Conservation (phyloP, 2,888 invertebrate genomes). For the Eulithis prunata region DNA sequence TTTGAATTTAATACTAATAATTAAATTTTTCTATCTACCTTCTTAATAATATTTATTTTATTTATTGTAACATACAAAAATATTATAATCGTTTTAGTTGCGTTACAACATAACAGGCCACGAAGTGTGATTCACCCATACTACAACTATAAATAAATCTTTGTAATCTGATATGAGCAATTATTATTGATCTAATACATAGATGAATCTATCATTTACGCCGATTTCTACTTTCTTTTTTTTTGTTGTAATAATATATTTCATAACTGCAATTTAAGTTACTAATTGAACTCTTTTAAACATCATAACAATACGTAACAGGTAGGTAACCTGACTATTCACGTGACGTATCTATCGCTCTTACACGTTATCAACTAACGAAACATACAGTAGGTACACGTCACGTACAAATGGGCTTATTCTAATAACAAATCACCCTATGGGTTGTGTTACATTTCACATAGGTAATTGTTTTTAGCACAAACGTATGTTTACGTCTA, state of each 20-base stretch:
- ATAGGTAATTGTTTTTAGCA: not conserved
- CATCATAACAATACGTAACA: slow-evolving; percentile 10
- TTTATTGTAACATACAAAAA: slow-evolving; percentile 20
- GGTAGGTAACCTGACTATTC: slow-evolving; percentile 3
- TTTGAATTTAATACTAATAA: slow-evolving; percentile 5
- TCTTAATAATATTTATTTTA: slow-evolving; percentile 4
- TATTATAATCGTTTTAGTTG: slow-evolving; percentile 28
- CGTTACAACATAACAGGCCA: slow-evolving; percentile 18
- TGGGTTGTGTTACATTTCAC: not conserved
- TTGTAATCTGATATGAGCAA: slow-evolving; percentile 19
- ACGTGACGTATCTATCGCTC: not conserved
- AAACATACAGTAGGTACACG: not conserved
- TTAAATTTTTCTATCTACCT: not conserved
- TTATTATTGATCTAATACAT: not conserved
- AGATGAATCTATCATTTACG: no score
- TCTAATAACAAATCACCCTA: not conserved
- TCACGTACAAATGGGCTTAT: slow-evolving; percentile 2
- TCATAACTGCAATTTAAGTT: not conserved
- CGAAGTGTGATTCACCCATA: slow-evolving; percentile 13
- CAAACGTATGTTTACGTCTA: not conserved
- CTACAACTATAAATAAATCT: slow-evolving; percentile 11
- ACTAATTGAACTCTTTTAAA: slow-evolving; percentile 17
- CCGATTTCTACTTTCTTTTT: not conserved
- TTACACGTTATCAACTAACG: slow-evolving; percentile 7
- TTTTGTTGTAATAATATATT: not conserved